phyloP scores from a whole-genome alignment of 2,113 vertebrate genomes.

The Sebastes fasciatus region DNA sequence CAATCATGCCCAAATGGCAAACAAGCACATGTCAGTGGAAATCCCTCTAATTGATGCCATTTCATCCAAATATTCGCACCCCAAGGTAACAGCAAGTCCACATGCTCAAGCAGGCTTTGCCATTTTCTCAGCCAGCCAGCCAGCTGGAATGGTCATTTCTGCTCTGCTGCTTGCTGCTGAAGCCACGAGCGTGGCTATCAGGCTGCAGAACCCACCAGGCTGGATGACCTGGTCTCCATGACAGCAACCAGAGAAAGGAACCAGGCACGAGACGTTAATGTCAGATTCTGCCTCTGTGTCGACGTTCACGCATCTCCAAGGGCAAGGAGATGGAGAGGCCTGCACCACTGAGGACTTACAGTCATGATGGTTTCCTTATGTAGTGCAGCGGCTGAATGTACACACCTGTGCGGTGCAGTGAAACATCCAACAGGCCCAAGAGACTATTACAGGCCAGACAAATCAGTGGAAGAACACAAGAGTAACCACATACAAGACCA shows the following conservation, averaged over 20 bases:
- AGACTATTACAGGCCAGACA: background rate
- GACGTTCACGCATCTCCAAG: constrained; percentile 24
- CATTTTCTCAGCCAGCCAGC: constrained; percentile 69
- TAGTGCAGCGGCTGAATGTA: background rate
- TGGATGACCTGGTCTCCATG: constrained; percentile 49
- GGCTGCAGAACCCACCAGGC: constrained; percentile 53
- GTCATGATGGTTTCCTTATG: constrained; percentile 4
- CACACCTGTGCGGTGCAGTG: background rate
- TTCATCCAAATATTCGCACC: constrained; percentile 66
- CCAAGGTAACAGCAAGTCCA: constrained; percentile 54
- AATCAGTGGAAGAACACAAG: background rate
- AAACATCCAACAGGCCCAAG: background rate
- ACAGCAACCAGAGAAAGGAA: constrained; percentile 35
- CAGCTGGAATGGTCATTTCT: constrained; percentile 74
- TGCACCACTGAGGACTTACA: background rate
- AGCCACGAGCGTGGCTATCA: constrained; percentile 49
- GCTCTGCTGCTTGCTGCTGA: constrained; percentile 57
- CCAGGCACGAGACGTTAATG: constrained; percentile 37
- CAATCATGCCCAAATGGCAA: constrained; percentile 67
- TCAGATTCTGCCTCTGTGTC: constrained; percentile 16
- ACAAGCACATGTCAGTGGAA: constrained; percentile 67
- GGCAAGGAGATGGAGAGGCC: constrained; percentile 15
- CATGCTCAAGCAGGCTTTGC: constrained; percentile 63
- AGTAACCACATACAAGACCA: background rate
- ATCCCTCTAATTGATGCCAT: constrained; percentile 68